Percentiles rank a stretch among this genome's conserved stretches.
These are phyloP conservation scores for Hirtodrosophila histrioides DNA, from an alignment of 2,888 invertebrate species.

Conservation along the genomic window DNA sequence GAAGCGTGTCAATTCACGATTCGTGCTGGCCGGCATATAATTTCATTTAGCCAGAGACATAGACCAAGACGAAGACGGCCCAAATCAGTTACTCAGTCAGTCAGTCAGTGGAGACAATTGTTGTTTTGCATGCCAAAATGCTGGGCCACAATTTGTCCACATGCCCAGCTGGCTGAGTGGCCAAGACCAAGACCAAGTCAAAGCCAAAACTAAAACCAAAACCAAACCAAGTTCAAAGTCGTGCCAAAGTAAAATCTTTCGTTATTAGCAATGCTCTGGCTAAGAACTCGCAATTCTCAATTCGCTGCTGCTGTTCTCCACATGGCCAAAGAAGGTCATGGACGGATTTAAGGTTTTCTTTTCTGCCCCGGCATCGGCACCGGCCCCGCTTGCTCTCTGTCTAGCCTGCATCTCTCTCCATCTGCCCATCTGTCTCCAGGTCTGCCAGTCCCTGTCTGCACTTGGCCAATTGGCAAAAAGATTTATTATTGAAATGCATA, in stretches of 20 bases:
- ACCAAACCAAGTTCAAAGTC: constrained; percentile 76
- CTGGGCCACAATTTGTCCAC: constrained; percentile 72
- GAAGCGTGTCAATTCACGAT: constrained; percentile 66
- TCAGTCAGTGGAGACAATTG: constrained; percentile 12
- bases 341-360: constrained; percentile 72
- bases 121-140: constrained; percentile 76
- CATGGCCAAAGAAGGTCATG: constrained; percentile 76
- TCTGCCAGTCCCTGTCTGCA: constrained; percentile 34
- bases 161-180: constrained; percentile 35
- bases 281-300: constrained; percentile 21
- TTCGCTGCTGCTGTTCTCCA: constrained; percentile 28
- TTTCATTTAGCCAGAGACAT: constrained; percentile 60
- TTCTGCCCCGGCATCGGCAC: no score
- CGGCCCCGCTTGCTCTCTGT: constrained; percentile 8
- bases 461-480: constrained; percentile 74
- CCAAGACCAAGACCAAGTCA: constrained; percentile 2
- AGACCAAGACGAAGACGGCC: background rate
- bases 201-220: constrained; percentile 6
- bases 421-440: background rate
- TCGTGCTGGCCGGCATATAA: constrained; percentile 67
- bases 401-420: constrained; percentile 11
- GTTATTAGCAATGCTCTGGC: constrained; percentile 51
- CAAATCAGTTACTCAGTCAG: constrained; percentile 33
- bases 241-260: constrained; percentile 70
- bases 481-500: constrained; percentile 79